Evolutionary conservation across 2,113 vertebrate genomes (phyloP).

Genomic region (Cinclus mexicanus): DNA sequence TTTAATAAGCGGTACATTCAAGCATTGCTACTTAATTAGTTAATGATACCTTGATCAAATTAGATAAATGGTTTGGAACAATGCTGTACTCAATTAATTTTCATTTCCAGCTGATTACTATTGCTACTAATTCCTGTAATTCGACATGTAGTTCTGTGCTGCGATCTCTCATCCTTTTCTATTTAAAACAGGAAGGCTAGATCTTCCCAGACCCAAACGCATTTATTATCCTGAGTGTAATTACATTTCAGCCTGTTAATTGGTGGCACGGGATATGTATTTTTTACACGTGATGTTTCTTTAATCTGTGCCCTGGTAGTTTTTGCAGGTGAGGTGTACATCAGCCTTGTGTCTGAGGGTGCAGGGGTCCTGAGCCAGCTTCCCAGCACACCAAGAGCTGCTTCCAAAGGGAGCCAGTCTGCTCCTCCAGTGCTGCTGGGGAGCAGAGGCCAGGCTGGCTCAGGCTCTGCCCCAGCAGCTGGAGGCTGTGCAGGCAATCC

Average conservation of each 20-base stretch:
- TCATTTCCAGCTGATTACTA: conserved; percentile 28
- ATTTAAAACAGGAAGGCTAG: background rate
- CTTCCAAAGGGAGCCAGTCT: no score
- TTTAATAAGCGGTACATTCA: background rate
- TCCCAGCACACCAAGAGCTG: background rate
- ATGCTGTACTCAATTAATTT: conserved; percentile 39
- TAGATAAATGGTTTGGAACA: conserved; percentile 47
- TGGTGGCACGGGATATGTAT: background rate
- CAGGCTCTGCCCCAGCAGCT: background rate
- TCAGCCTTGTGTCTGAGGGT: background rate
- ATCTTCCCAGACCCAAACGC: background rate
- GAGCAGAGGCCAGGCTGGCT: rapidly evolving
- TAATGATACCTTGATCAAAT: conserved; percentile 46
- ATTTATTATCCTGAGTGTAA: background rate
- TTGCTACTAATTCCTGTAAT: conserved; percentile 13
- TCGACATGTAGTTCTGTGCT: background rate
- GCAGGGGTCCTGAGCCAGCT: background rate
- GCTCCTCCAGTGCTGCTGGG: background rate
- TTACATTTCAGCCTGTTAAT: background rate
- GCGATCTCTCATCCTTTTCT: background rate
- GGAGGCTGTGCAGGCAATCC: background rate
- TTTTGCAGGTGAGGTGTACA: rapidly evolving
- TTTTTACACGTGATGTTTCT: rapidly evolving
- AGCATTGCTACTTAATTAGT: conserved; percentile 1
- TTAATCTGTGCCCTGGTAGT: background rate